phyloP scores from a whole-genome alignment of 1,140 invertebrate genomes.

The Anoplolepis gracilipes region DNA sequence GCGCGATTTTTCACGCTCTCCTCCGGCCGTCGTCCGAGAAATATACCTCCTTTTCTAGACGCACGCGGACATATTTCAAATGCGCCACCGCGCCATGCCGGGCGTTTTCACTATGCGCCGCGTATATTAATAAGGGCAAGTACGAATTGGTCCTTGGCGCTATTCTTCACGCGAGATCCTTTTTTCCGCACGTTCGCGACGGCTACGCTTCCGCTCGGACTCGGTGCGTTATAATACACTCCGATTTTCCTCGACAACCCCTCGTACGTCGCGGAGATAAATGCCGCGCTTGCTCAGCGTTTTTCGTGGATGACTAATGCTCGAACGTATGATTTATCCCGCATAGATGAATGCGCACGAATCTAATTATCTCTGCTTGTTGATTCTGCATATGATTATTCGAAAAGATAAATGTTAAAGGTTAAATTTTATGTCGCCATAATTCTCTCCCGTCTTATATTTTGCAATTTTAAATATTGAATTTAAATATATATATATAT shows the following conservation, averaged over 20 bases:
- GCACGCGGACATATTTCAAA: conserved; percentile 69
- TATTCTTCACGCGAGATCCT: conserved; percentile 52
- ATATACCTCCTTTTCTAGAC: conserved; percentile 16
- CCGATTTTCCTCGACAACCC: conserved; percentile 59
- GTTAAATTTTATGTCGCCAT: no score
- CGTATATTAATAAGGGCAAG: conserved; percentile 72
- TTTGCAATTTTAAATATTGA: not conserved
- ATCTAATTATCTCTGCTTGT: conserved; percentile 10
- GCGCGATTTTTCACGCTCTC: conserved; percentile 72
- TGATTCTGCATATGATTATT: not conserved
- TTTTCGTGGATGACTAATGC: conserved; percentile 64
- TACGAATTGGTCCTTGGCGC: not conserved
- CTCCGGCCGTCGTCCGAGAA: conserved; percentile 36
- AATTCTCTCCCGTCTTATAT: not conserved
- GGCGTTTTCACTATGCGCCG: conserved; percentile 61
- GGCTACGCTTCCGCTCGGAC: conserved; percentile 14
- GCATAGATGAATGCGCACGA: not conserved
- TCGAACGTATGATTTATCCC: not conserved
- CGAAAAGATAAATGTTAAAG: not conserved
- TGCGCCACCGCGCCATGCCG: not conserved
- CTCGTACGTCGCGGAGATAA: conserved; percentile 57
- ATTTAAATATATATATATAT: no score
- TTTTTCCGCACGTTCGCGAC: conserved; percentile 24
- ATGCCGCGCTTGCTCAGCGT: conserved; percentile 75
- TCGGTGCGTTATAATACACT: conserved; percentile 46